These are phyloP conservation scores for Epizoanthus illoricatus DNA, from an alignment of 92 coral and sea anemone species.

Conservation along the genomic window DNA sequence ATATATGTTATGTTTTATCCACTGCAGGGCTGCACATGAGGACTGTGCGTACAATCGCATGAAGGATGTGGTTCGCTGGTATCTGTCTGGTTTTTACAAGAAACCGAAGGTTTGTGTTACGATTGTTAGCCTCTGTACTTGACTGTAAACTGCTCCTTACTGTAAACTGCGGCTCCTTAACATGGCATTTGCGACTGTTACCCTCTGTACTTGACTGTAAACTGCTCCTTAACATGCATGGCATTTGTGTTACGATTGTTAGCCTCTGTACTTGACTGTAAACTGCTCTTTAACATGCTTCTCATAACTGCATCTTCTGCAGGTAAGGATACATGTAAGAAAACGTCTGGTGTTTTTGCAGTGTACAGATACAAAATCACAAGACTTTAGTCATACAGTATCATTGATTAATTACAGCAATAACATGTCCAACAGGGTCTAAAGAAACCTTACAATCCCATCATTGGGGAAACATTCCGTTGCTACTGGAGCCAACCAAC, in stretches of 20 bases:
- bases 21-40: constrained; percentile 84
- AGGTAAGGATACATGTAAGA: no score
- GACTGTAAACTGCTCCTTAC: neutral
- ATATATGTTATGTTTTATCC: neutral
- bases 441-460: constrained; percentile 98
- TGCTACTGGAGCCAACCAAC: constrained; percentile 92
- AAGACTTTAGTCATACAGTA: no score
- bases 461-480: constrained; percentile 94
- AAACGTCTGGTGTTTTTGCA: no score
- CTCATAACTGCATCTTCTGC: no score
- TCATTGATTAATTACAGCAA: no score
- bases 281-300: neutral
- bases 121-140: neutral
- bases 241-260: neutral
- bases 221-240: neutral
- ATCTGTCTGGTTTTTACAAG: constrained; percentile 96
- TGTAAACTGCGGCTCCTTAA: neutral
- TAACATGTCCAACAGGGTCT: constrained; percentile 63
- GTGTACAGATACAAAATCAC: no score
- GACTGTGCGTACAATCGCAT: constrained; percentile 93
- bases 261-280: neutral
- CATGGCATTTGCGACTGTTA: no score
- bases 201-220: neutral
- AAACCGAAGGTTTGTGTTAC: constrained; percentile 86
- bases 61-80: constrained; percentile 98